Conservation (phyloP, 2,888 invertebrate species). For the Agonopterix alstromeriana region DNA sequence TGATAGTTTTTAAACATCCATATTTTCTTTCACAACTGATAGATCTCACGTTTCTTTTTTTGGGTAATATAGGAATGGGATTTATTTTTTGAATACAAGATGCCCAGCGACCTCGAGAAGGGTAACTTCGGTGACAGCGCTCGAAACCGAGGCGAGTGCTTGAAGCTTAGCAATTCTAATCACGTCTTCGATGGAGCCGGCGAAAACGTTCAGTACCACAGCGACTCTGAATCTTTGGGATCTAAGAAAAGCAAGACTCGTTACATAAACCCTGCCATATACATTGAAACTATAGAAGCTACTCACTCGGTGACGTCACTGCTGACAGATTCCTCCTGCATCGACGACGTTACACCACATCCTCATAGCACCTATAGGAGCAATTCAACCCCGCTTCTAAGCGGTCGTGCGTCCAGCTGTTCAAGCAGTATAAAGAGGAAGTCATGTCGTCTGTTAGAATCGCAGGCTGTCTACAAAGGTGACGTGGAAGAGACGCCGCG, state of each 20-base stretch:
- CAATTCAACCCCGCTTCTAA: constrained; percentile 60
- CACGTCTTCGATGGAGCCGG: constrained; percentile 66
- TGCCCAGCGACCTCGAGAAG: constrained; percentile 51
- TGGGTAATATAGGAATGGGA: constrained; percentile 13
- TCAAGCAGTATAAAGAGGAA: constrained; percentile 56
- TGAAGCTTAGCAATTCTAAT: constrained; percentile 36
- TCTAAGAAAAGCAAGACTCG: constrained; percentile 64
- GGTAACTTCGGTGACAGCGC: constrained; percentile 59
- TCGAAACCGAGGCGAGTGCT: constrained; percentile 27
- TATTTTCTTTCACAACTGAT: too few species aligned
- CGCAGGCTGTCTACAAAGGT: constrained; percentile 14
- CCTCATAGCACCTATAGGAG: constrained; percentile 62
- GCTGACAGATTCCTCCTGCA: constrained; percentile 40
- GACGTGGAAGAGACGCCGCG: constrained; percentile 43
- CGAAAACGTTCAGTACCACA: constrained; percentile 58
- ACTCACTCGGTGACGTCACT: constrained; percentile 61
- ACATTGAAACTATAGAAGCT: constrained; percentile 67
- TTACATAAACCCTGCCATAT: constrained; percentile 79
- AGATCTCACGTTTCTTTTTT: constrained; percentile 1
- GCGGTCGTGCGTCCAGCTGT: constrained; percentile 52
- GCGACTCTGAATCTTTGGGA: constrained; percentile 57
- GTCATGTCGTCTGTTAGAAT: constrained; percentile 43
- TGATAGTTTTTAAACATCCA: constrained; percentile 23
- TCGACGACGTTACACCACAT: constrained; percentile 60
- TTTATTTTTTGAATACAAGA: constrained; percentile 16